Conservation (phyloP, 2,888 invertebrate genomes). For the Tetropium fuscum region DNA sequence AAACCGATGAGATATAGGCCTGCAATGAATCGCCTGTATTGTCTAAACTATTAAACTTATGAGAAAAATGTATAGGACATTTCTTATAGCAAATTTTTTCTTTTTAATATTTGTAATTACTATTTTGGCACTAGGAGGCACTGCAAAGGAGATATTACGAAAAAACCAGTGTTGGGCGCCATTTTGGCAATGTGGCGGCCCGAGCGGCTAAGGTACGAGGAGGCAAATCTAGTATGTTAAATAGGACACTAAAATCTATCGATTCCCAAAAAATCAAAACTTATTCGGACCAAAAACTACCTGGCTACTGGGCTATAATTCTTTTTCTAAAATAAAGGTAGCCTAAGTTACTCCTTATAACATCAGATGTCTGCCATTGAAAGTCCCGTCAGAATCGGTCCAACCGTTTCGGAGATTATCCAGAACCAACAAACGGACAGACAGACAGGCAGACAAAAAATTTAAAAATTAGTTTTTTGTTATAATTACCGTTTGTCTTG, state of each 20-base stretch:
- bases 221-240: neutral
- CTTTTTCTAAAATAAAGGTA: neutral
- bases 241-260: neutral
- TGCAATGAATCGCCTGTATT: too few relatives aligned
- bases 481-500: too few relatives aligned
- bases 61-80: too few relatives aligned
- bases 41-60: too few relatives aligned
- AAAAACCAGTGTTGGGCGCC: neutral
- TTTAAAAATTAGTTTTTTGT: too few relatives aligned
- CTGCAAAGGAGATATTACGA: neutral
- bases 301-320: neutral
- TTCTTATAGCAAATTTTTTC: neutral
- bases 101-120: constrained; percentile 3
- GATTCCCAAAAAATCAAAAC: neutral
- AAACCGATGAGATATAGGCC: too few relatives aligned
- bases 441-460: too few relatives aligned
- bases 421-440: too few relatives aligned
- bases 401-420: too few relatives aligned
- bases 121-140: neutral
- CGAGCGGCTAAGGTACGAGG: neutral
- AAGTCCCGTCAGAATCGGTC: too few relatives aligned
- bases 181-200: neutral
- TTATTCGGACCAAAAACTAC: neutral
- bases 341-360: neutral
- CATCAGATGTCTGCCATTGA: too few relatives aligned